phyloP scores from a whole-genome alignment of 2,797 vertebrate species.

The Balearica regulorum region DNA sequence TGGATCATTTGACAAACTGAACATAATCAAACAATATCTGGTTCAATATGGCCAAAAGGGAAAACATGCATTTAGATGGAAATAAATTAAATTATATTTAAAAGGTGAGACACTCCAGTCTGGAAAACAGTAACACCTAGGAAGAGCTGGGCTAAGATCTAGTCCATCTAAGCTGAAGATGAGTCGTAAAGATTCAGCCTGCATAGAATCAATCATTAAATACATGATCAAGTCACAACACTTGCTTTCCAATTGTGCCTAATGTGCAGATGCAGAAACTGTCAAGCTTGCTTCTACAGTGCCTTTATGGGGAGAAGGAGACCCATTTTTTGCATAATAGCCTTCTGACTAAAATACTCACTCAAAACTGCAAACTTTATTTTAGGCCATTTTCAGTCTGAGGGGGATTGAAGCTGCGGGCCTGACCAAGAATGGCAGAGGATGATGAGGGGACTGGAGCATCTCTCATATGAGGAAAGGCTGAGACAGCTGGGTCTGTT shows the following conservation, averaged over 20 bases:
- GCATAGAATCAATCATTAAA: background rate
- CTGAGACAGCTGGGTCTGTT: too few relatives aligned
- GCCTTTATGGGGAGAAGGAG: background rate
- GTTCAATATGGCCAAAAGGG: background rate
- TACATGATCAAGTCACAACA: background rate
- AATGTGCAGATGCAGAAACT: background rate
- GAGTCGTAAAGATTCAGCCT: background rate
- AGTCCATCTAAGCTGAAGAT: background rate
- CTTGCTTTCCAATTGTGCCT: background rate
- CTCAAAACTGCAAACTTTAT: background rate
- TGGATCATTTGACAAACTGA: background rate
- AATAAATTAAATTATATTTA: background rate
- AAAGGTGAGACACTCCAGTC: background rate
- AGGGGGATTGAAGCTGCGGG: background rate
- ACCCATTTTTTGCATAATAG: accelerated
- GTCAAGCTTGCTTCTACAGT: background rate
- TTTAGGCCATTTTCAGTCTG: background rate
- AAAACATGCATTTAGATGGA: background rate
- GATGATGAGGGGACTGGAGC: too few relatives aligned
- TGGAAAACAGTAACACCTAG: background rate
- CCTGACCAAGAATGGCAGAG: background rate
- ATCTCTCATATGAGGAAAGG: too few relatives aligned
- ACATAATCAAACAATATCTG: background rate
- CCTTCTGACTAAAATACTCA: background rate
- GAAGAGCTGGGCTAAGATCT: background rate